phyloP scores from a whole-genome alignment of 2,113 vertebrate species.

The Serilophus lunatus region DNA sequence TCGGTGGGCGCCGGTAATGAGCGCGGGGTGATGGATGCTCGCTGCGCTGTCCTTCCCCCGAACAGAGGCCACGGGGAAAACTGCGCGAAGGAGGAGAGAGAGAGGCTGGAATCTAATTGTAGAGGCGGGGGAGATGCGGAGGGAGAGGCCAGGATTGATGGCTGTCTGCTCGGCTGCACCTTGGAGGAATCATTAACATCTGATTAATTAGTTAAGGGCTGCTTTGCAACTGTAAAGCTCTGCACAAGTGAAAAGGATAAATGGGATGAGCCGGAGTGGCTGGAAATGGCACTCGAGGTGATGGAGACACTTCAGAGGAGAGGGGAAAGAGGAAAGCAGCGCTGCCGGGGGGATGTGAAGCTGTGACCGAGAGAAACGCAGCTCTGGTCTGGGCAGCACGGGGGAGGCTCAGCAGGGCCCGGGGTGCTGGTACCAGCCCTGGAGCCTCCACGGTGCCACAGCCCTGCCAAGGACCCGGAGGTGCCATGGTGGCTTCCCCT shows the following conservation, averaged over 20 bases:
- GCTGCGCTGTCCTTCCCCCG: background rate
- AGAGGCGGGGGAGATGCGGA: slow-evolving; percentile 26
- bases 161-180: slow-evolving; percentile 54
- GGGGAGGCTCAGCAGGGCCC: fast-evolving
- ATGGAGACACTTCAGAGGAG: background rate
- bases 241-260: background rate
- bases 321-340: background rate
- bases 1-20: background rate
- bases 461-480: background rate
- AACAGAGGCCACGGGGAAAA: slow-evolving; percentile 20
- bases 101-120: slow-evolving; percentile 41
- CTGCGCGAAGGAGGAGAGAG: slow-evolving; percentile 13
- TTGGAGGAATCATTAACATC: slow-evolving; percentile 64
- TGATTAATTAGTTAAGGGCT: slow-evolving; percentile 57
- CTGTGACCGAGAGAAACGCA: background rate
- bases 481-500: background rate
- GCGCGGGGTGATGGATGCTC: background rate
- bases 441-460: background rate
- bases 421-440: fast-evolving
- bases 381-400: background rate
- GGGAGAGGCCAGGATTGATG: slow-evolving; percentile 39
- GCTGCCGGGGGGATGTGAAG: fast-evolving
- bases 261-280: background rate
- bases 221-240: slow-evolving; percentile 11
- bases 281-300: background rate